Percentiles rank a stretch among this genome's conserved stretches.
phyloP scores from a whole-genome alignment of 2,888 invertebrate genomes.

The Schizaphis graminum region DNA sequence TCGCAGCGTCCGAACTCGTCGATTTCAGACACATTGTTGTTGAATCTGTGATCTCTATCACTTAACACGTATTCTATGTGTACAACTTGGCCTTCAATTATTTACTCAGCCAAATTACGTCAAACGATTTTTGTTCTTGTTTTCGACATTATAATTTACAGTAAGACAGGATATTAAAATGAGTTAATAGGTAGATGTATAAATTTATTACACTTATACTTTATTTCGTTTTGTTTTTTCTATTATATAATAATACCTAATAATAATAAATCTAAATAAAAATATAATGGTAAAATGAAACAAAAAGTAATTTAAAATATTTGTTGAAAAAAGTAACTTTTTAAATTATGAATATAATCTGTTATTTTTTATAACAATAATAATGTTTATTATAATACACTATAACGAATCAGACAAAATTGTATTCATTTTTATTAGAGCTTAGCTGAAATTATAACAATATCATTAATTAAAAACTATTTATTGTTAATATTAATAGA shows the following conservation, averaged over 20 bases:
- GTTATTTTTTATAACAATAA: not conserved
- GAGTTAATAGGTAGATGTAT: not conserved
- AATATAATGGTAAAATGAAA: not conserved
- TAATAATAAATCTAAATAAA: not conserved
- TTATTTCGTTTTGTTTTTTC: not conserved
- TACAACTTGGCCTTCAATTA: not conserved
- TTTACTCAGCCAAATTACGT: not conserved
- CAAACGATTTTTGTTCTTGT: not conserved
- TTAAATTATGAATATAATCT: not conserved
- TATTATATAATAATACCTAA: too few species aligned
- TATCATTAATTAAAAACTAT: not conserved
- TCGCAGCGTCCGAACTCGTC: not conserved
- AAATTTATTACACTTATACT: not conserved
- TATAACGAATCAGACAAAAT: not conserved
- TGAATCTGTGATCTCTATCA: too few species aligned
- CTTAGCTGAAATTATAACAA: not conserved
- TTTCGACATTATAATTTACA: not conserved
- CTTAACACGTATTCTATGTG: not conserved
- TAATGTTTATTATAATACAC: not conserved
- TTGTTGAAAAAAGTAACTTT: not conserved
- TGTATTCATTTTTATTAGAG: not conserved
- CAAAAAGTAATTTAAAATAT: not conserved
- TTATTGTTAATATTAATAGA: not conserved
- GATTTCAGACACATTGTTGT: too few species aligned
- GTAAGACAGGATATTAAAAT: not conserved